These are phyloP conservation scores for Linepithema humile DNA, from an alignment of 1,140 invertebrate genomes.

Conservation along the genomic window DNA sequence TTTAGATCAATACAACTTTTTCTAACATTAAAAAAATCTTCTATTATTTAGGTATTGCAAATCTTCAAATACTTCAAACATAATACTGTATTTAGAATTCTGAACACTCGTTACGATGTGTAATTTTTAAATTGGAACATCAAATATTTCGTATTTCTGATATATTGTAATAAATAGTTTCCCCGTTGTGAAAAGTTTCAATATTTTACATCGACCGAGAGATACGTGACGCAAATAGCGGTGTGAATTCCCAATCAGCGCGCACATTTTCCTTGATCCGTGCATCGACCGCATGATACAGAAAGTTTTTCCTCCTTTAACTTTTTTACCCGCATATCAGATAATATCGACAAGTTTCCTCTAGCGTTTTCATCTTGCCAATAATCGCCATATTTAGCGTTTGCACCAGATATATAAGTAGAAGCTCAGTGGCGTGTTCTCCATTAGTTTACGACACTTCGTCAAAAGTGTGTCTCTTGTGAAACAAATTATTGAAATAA, in stretches of 20 bases:
- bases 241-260: neutral
- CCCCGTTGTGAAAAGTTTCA: neutral
- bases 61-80: no score
- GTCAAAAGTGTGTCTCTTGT: neutral
- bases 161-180: neutral
- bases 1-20: no score
- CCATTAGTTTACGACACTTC: neutral
- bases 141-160: neutral
- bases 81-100: neutral
- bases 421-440: neutral
- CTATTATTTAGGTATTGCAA: no score
- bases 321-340: neutral
- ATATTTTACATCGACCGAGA: neutral
- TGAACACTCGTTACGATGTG: neutral
- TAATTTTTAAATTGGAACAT: neutral
- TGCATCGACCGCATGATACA: neutral
- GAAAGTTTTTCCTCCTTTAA: neutral
- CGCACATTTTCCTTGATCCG: neutral
- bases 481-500: neutral
- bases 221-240: neutral
- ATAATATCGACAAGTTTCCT: neutral
- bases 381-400: neutral
- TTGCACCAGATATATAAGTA: neutral
- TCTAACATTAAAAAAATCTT: no score
- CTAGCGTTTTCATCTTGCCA: neutral